A percentile compares a stretch with the other conserved stretches of the same genome.
These are phyloP conservation scores for Copidosoma aretas DNA, from an alignment of 2,888 invertebrate species.

Conservation along the genomic window DNA sequence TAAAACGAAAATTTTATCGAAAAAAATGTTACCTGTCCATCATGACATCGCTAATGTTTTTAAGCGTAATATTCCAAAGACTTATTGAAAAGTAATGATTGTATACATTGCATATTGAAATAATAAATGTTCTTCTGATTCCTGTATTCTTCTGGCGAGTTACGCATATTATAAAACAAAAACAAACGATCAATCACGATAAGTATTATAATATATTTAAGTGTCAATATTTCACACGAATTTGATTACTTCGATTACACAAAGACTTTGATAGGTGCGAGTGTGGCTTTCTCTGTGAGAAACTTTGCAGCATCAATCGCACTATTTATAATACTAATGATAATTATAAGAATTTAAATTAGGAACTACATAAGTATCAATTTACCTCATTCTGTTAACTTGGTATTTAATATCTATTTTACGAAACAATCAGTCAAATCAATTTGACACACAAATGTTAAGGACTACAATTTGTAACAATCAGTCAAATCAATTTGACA, in stretches of 20 bases:
- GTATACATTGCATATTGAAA: too few relatives aligned
- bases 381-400: background rate
- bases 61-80: too few relatives aligned
- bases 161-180: too few relatives aligned
- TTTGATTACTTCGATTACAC: background rate
- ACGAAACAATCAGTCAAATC: conserved; percentile 24
- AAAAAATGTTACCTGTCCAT: too few relatives aligned
- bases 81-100: too few relatives aligned
- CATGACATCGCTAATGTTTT: too few relatives aligned
- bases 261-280: conserved; percentile 21
- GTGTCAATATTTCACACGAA: too few relatives aligned
- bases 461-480: conserved; percentile 22
- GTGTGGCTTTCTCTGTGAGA: conserved; percentile 36
- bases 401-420: conserved; percentile 8
- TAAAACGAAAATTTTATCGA: too few relatives aligned
- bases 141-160: too few relatives aligned
- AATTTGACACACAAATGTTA: conserved; percentile 2
- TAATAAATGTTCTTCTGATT: too few relatives aligned
- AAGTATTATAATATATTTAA: too few relatives aligned
- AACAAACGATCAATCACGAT: too few relatives aligned
- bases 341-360: conserved; percentile 12
- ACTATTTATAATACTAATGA: background rate
- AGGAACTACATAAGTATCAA: conserved; percentile 23
- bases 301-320: conserved; percentile 26
- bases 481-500: conserved; percentile 12